phyloP scores from a whole-genome alignment of 2,113 vertebrate species.

The Trichomycterus rosablanca region DNA sequence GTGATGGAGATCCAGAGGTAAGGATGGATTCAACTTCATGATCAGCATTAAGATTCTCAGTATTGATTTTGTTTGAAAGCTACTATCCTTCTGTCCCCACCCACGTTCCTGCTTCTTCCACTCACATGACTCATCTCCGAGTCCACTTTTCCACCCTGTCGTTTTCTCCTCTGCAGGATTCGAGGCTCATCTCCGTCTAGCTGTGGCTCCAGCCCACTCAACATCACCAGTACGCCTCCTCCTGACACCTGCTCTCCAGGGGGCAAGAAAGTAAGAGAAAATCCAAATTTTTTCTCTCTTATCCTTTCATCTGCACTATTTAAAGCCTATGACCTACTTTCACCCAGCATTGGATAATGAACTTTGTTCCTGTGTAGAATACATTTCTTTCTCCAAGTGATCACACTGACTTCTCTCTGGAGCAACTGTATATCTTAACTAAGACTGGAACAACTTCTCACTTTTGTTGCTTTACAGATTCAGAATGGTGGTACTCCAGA shows the following conservation, averaged over 20 bases:
- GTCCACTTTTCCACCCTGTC: too few species aligned
- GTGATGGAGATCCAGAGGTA: constrained; percentile 99
- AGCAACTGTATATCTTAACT: too few species aligned
- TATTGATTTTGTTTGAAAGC: not conserved
- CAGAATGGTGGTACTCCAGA: constrained; percentile 91
- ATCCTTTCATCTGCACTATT: not conserved
- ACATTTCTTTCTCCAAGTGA: too few species aligned
- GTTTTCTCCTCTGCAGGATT: constrained; percentile 69
- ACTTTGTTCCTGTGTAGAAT: too few species aligned
- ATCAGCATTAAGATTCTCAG: not conserved
- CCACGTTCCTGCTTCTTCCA: constrained; percentile 3
- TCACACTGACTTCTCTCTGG: too few species aligned
- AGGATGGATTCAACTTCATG: constrained; percentile 35
- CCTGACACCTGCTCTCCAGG: constrained; percentile 90
- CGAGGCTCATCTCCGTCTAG: constrained; percentile 96
- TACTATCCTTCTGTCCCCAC: not conserved
- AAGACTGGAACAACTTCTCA: not conserved
- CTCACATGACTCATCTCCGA: not conserved
- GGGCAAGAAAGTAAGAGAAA: constrained; percentile 82
- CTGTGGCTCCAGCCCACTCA: constrained; percentile 93
- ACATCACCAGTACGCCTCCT: constrained; percentile 93
- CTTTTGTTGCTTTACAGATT: constrained; percentile 64
- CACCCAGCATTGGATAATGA: not conserved
- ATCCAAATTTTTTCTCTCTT: not conserved
- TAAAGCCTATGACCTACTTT: not conserved